Percentiles rank a stretch among this genome's conserved stretches.
phyloP scores from a whole-genome alignment of 2,113 vertebrate species.

The Heteronetta atricapilla region DNA sequence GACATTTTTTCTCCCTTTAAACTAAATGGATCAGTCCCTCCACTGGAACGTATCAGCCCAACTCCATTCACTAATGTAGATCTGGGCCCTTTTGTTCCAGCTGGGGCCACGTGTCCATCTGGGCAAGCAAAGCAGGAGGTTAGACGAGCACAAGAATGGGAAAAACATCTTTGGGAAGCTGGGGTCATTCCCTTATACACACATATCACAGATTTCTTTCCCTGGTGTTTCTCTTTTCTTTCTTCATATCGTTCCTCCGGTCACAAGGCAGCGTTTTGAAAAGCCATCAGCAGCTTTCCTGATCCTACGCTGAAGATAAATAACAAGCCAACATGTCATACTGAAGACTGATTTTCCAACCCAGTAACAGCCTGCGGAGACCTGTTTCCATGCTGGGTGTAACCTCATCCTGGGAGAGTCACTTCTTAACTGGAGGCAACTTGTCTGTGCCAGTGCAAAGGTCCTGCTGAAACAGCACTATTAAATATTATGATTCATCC shows the following conservation, averaged over 20 bases:
- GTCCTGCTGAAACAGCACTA: slow-evolving; percentile 23
- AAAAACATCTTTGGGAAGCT: slow-evolving; percentile 7
- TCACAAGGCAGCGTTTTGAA: not conserved
- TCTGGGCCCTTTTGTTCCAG: not conserved
- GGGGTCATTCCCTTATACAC: not conserved
- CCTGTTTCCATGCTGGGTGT: not conserved
- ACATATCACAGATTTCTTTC: not conserved
- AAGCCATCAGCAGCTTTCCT: slow-evolving; percentile 13
- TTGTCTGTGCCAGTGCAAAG: not conserved
- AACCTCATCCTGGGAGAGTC: not conserved
- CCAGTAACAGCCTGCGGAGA: not conserved
- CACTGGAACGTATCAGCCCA: not conserved
- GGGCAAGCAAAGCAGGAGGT: not conserved
- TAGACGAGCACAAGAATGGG: not conserved
- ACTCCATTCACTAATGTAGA: not conserved
- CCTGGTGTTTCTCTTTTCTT: not conserved
- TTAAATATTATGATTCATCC: slow-evolving; percentile 22
- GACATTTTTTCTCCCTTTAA: not conserved
- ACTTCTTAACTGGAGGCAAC: not conserved
- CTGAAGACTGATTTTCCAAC: not conserved
- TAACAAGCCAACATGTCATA: not conserved
- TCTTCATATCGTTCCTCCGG: not conserved
- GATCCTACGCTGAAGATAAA: not conserved
- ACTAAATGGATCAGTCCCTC: not conserved
- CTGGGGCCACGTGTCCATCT: not conserved